A percentile compares a stretch with the other conserved stretches of the same genome.
Conservation (phyloP, 2,113 vertebrate species). For the Perognathus longimembris region DNA sequence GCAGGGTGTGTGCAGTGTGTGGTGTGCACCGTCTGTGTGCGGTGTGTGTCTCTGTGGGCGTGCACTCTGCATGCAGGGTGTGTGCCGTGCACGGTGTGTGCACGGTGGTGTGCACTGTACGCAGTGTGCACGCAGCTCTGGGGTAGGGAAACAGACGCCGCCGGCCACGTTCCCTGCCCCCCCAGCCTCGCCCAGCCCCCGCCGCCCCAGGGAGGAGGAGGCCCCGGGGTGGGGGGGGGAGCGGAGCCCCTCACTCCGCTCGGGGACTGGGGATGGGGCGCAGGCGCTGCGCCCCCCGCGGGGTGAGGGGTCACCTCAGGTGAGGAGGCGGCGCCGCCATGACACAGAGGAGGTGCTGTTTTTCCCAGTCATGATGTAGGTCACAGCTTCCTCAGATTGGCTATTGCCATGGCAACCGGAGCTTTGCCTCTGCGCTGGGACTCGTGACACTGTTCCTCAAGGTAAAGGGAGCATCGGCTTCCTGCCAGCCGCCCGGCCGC, state of each 20-base stretch:
- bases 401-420: conserved; percentile 93
- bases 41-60: no score
- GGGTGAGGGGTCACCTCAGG: no score
- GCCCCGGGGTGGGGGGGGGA: background rate
- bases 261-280: background rate
- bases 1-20: no score
- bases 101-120: rapidly evolving
- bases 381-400: conserved; percentile 90
- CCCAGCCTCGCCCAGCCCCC: background rate
- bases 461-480: conserved; percentile 73
- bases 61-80: no score
- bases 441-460: conserved; percentile 85
- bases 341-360: conserved; percentile 83
- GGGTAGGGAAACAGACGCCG: background rate
- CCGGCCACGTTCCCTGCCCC: no score
- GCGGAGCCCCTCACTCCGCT: background rate
- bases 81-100: rapidly evolving
- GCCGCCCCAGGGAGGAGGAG: background rate
- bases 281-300: background rate
- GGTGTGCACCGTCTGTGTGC: background rate
- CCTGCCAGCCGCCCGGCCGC: background rate
- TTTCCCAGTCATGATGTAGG: conserved; percentile 89
- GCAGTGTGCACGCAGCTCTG: background rate
- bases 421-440: conserved; percentile 86
- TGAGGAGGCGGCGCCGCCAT: conserved; percentile 61